A percentile compares a stretch with the other conserved stretches of the same genome.
phyloP scores from a whole-genome alignment of 2,113 vertebrate genomes.

The Pygoscelis adeliae region DNA sequence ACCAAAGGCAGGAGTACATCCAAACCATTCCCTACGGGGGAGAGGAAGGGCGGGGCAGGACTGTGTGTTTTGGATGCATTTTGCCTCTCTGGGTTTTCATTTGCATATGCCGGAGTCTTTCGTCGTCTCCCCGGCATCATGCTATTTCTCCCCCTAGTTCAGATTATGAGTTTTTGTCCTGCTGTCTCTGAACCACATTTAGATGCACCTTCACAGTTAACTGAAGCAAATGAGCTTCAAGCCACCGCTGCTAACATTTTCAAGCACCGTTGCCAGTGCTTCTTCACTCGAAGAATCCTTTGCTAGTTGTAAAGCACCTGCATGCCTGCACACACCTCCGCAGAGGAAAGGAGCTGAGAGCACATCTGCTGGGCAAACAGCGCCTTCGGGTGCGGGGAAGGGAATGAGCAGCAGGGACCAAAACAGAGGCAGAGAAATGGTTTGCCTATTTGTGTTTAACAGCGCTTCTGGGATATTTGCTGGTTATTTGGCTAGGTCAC shows the following conservation, averaged over 20 bases:
- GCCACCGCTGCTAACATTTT: background rate
- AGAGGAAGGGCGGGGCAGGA: background rate
- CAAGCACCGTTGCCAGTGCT: background rate
- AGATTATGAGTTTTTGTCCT: background rate
- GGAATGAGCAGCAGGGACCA: background rate
- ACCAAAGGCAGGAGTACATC: background rate
- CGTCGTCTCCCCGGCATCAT: background rate
- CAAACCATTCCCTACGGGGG: fast-evolving
- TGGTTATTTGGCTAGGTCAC: background rate
- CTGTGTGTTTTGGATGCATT: background rate
- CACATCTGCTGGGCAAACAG: background rate
- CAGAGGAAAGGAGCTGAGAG: background rate
- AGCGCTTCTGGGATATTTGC: background rate
- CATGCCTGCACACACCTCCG: fast-evolving
- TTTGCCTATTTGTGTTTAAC: background rate
- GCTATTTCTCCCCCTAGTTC: background rate
- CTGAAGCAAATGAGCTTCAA: background rate
- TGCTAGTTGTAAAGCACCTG: background rate
- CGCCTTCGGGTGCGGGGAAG: background rate
- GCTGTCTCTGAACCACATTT: background rate
- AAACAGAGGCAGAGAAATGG: background rate
- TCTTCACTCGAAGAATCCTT: background rate
- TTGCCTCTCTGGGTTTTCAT: background rate
- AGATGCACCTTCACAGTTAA: background rate
- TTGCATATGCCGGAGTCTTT: background rate